Evolutionary conservation across 2,888 invertebrate genomes (phyloP), one percentile per base, ranked within the genome.

Genomic region (Eumerus sabulonum): DNA sequence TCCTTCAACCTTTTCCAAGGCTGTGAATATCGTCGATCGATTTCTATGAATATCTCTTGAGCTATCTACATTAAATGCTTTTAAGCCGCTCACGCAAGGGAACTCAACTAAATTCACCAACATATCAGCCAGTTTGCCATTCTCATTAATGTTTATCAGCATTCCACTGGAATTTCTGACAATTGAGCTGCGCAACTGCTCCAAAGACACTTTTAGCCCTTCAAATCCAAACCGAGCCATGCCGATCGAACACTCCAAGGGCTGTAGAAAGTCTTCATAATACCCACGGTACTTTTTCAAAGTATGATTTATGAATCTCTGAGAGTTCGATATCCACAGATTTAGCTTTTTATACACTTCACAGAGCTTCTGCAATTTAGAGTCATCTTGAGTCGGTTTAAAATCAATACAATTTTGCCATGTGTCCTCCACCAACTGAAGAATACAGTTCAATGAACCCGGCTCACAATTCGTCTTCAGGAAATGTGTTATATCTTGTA

Each of bases 201-300:
- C 88, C 1, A 92, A 86, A 50, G 92, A 86, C 60, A 91, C 90
- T 51, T 90, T 91, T 16, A 94, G 84, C 12, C 91, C 86, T 45
- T 90, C 91, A 17, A 93, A 88, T 1, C 94, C 94, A 82, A 92
- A 92, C 1, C 91, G 88, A 72, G 95, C 90, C 88, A 94, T 93
- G 0, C 92, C 90, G 7, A 95, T 86, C 0, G 94, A 93, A 64
- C 91, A 90, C 54, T 94, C 90, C 14, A 96, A 88, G 0, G 96
- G 95, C 73, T 92, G 91, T 0, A 94, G 91, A 59, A 97, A 90
- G 86, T 97, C 97, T 0, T 94, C 94, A 85, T 95, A 96, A n/a
- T 92, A 92, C 1, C 91, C 90, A 0, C 91, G 89, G 85, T 92
- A 94, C 0, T 87, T 87, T 1, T 84, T 87, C 18, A 92, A 90